These are phyloP conservation scores for Cirrhinus molitorella DNA, from an alignment of 2,797 vertebrate genomes.

Conservation along the genomic window DNA sequence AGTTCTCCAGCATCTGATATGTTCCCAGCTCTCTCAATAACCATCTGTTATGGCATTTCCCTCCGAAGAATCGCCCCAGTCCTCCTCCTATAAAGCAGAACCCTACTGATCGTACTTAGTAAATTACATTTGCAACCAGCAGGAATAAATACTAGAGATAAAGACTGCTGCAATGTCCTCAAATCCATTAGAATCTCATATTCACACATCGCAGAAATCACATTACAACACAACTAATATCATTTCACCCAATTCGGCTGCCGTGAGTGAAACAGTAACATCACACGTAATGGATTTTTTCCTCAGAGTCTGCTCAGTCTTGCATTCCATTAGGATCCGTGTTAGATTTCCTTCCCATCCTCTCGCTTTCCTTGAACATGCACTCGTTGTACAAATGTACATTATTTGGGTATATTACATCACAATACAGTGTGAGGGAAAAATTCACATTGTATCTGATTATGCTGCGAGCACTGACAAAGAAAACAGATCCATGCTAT, in stretches of 20 bases:
- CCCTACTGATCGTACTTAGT: conserved; percentile 77
- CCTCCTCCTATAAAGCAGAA: conserved; percentile 44
- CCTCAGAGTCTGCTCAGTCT: conserved; percentile 39
- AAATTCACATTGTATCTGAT: not conserved
- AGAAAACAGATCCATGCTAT: not conserved
- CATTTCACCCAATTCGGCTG: conserved; percentile 75
- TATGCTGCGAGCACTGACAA: conserved; percentile 17
- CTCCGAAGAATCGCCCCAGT: conserved; percentile 13
- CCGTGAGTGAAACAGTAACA: conserved; percentile 75
- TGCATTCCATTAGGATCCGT: conserved; percentile 53
- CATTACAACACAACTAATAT: conserved; percentile 84
- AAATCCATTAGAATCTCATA: conserved; percentile 88
- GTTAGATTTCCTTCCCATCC: conserved; percentile 22
- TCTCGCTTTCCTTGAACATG: conserved; percentile 41
- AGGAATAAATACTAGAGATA: conserved; percentile 84
- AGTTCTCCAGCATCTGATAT: conserved; percentile 44
- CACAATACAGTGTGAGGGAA: not conserved
- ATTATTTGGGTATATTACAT: conserved; percentile 30
- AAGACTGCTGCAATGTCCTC: conserved; percentile 82
- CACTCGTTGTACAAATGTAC: not conserved
- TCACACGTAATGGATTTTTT: conserved; percentile 84
- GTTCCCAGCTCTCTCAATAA: conserved; percentile 39
- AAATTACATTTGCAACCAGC: conserved; percentile 82
- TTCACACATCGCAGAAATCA: conserved; percentile 82
- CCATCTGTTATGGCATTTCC: conserved; percentile 39